Evolutionary conservation across 2,888 invertebrate genomes (phyloP), one percentile per base, ranked within the genome.

Genomic region (Drosophila cracens): DNA sequence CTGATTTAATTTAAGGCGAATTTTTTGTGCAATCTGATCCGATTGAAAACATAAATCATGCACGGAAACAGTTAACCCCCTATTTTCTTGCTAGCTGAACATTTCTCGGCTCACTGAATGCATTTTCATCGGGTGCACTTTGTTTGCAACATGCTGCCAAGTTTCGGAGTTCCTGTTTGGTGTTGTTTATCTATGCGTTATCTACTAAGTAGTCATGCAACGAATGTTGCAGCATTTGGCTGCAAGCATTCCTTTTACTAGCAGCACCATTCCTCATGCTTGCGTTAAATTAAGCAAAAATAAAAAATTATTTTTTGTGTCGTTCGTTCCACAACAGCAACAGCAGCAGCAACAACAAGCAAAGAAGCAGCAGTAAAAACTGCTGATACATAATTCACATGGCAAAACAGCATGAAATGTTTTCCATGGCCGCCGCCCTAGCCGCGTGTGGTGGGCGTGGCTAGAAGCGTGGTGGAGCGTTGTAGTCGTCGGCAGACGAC

Each of bases 331-430:
- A 38, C 63, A 49, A 59, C 25, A 46, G 21, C 13, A 65, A 43
- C 34, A 56, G 34, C 62, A 49, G 56, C 25, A 25, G 16, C 25
- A 65, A 38, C 40, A 57, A 27, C 18, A 75, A 51, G 11, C 43
- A 43, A 40, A 63, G 59, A 49, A 29, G 46, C 25, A 25, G 16
- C 25, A 16, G 46, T 16, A 65, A 72, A 66, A 67, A 58, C 51
- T 66, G 70, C 81, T 82, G 82, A 79, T 88, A 74, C 83, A 87
- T 88, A 87, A 87, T 87, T 87, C 87, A 87, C 88, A 88, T 87
- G 82, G 76, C 87, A 87, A 88, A 87, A 80, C 83, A 86, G 87
- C 82, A 87, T 82, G 87, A 83, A 86, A 86, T 86, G 78, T 70
- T 82, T 87, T 80, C 70, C 84, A 84, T 80, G 71, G 79, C 65